Evolutionary conservation across 2,797 vertebrate genomes (phyloP).

Genomic region (Falco columbarius): DNA sequence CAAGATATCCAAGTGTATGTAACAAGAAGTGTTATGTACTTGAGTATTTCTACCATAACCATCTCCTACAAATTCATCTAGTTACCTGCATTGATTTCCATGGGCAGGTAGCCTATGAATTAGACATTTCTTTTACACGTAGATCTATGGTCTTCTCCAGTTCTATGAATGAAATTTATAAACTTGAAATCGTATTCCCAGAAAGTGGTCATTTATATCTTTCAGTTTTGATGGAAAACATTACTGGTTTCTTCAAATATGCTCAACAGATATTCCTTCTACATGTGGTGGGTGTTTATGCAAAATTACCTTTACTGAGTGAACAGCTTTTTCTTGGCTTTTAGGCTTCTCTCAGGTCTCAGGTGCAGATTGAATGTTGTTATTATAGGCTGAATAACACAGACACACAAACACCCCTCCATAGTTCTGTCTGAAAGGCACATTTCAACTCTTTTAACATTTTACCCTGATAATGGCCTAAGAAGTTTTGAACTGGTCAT

Average conservation of each 20-base stretch:
- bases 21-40: not conserved
- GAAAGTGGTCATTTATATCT: not conserved
- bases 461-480: not conserved
- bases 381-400: not conserved
- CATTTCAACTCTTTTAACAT: not conserved
- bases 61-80: not conserved
- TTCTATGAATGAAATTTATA: not conserved
- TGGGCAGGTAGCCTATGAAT: not conserved
- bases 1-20: not conserved
- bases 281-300: not conserved
- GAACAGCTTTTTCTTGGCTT: not conserved
- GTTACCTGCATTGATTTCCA: not conserved
- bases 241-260: not conserved
- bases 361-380: not conserved
- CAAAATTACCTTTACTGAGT: not conserved
- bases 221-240: not conserved
- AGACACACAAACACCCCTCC: fast-evolving
- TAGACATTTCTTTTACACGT: not conserved
- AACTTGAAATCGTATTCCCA: not conserved
- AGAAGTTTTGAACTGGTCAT: not conserved
- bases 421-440: not conserved
- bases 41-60: not conserved
- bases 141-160: not conserved
- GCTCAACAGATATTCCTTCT: not conserved
- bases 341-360: not conserved